These are phyloP conservation scores for Vireo griseus DNA, from an alignment of 2,797 vertebrate genomes.

Conservation along the genomic window DNA sequence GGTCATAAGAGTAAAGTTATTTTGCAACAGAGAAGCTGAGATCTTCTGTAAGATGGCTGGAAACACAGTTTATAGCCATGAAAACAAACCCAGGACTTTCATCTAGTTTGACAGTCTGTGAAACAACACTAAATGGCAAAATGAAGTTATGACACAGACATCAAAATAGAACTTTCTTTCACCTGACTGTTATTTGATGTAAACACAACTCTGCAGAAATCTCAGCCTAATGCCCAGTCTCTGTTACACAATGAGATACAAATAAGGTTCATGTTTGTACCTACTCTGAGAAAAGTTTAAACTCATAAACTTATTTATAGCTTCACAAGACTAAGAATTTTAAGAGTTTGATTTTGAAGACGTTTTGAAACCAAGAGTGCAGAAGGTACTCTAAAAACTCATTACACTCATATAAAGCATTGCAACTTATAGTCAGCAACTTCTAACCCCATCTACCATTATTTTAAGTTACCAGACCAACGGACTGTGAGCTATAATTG, in stretches of 20 bases:
- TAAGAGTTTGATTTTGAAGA: neutral
- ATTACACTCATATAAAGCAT: neutral
- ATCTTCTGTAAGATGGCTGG: neutral
- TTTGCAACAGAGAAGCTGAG: neutral
- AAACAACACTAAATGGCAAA: neutral
- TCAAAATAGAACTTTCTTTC: neutral
- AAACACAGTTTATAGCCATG: neutral
- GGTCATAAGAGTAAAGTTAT: neutral
- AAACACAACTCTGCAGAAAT: neutral
- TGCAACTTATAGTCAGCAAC: neutral
- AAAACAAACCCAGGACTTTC: neutral
- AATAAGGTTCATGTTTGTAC: neutral
- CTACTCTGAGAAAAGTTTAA: neutral
- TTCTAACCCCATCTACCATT: neutral
- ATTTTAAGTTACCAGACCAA: neutral
- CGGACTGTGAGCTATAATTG: neutral
- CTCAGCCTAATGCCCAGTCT: neutral
- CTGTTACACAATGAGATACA: neutral
- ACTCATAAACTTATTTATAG: neutral
- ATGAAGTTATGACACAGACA: neutral
- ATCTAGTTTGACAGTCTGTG: neutral
- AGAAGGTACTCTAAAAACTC: neutral
- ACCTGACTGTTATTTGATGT: neutral
- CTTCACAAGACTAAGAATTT: neutral
- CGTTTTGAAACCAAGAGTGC: neutral